A percentile compares a stretch with the other conserved stretches of the same genome.
Evolutionary conservation across 1,140 invertebrate genomes (phyloP).

Genomic region (Spodoptera litura): DNA sequence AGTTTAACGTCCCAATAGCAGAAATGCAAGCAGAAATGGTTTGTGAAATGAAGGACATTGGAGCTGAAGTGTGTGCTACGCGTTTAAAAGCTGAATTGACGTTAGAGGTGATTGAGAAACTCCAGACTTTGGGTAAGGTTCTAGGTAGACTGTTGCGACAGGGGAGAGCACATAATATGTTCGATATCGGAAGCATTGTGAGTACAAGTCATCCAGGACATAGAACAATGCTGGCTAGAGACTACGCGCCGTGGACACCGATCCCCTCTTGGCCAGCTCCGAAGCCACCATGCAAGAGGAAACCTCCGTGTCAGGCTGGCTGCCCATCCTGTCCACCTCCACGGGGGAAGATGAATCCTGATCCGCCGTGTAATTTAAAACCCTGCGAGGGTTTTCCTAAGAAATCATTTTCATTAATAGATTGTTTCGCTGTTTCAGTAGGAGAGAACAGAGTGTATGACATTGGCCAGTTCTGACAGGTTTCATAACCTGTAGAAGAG

Average conservation of each 20-base stretch:
- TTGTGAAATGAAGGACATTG: neutral
- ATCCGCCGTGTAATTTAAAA: slow-evolving; percentile 47
- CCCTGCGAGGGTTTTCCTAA: slow-evolving; percentile 55
- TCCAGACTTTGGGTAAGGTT: neutral
- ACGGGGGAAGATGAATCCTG: neutral
- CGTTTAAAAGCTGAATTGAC: slow-evolving; percentile 2
- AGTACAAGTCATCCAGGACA: no score
- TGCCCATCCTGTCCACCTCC: slow-evolving; percentile 57
- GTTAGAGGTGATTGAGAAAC: neutral
- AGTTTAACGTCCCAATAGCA: neutral
- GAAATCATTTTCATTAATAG: slow-evolving; percentile 23
- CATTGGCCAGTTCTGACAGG: neutral
- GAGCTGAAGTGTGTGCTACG: no score
- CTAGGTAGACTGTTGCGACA: neutral
- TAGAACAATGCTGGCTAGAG: slow-evolving; percentile 48
- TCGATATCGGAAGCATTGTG: no score
- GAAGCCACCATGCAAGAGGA: slow-evolving; percentile 53
- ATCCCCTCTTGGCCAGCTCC: slow-evolving; percentile 70
- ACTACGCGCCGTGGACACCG: slow-evolving; percentile 70
- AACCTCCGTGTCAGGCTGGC: slow-evolving; percentile 61
- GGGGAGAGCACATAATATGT: neutral
- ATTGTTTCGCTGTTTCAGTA: slow-evolving; percentile 17
- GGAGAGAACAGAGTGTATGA: slow-evolving; percentile 4
- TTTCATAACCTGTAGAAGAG: neutral
- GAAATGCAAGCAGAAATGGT: neutral